Evolutionary conservation across 92 coral and sea anemone genomes (phyloP), one percentile per base, ranked within the genome.

Genomic region (Epizoanthus fatuus): DNA sequence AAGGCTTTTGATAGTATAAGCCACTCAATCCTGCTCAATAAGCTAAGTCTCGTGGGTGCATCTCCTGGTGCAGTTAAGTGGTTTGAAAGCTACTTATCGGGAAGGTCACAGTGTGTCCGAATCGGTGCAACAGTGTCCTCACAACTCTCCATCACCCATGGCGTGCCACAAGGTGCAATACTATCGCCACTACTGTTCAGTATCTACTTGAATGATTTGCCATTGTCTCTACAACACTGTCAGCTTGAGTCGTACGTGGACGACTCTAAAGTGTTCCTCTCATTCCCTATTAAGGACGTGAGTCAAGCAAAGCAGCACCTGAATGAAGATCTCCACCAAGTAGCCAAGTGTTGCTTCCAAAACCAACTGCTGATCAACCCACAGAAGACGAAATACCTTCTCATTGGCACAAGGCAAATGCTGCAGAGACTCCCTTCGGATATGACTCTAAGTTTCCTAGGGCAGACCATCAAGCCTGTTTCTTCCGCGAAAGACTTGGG

Each of bases 251-350:
- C 84, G 14, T 38, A 35, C 60, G 55, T 79, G 17, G 73, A 39
- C 51, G 40, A 63, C 32, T 79, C 84, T 57, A 79, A 79, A 72
- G 37, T 79, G 16, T 79, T 39, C 57, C 55, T 60, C 44, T 79
- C 73, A 14, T 79, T 79, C 52, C 12, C 13, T 37, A 74, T 74
- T 32, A 17, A 53, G n/a, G 64, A 74, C n/a, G 15, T 74, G 12
- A n/a, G 51, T 39, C 77, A 42, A 51, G 55, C 74, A 63, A 65
- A 35, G 3, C 47, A 22, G 4, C 64, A 80, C n/a, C 75, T 80
- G 16, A 74, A 80, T 52, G 53, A 63, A 39, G 85, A 80, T 63
- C 85, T 80, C 10, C 35, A 29, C 1, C 35, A 29, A 29, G 35
- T 29, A 29, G 35, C 35, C 35, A 29, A 29, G 35, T 29, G 35